Percentiles rank a stretch among this genome's conserved stretches.
phyloP scores from a whole-genome alignment of 2,113 vertebrate species.

The Zosterops hypoxanthus region DNA sequence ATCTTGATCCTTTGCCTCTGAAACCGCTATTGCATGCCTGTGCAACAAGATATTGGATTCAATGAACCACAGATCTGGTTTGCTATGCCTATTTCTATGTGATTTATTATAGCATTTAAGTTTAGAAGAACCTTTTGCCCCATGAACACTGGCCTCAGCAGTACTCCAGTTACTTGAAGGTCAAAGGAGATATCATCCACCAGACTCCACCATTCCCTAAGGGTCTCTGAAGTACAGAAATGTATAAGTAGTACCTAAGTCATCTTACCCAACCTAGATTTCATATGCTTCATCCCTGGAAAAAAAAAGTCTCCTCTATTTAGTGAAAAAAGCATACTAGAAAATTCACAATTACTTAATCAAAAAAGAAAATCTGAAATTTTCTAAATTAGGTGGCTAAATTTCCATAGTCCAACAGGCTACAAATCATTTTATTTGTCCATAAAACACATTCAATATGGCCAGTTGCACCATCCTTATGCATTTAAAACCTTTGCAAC shows the following conservation, averaged over 20 bases:
- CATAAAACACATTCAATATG: background rate
- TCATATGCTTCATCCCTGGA: background rate
- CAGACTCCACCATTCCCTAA: background rate
- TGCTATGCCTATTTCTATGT: background rate
- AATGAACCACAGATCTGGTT: background rate
- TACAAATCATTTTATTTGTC: background rate
- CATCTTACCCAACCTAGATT: background rate
- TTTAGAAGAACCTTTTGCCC: background rate
- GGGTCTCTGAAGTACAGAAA: background rate
- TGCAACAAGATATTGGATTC: background rate
- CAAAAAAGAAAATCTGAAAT: background rate
- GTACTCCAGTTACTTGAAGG: conserved; percentile 14
- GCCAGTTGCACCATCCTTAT: background rate
- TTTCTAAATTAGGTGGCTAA: background rate
- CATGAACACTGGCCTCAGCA: background rate
- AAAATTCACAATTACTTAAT: background rate
- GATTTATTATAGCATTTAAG: conserved; percentile 42
- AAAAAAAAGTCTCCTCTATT: background rate
- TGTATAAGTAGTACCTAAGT: background rate
- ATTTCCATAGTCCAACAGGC: background rate
- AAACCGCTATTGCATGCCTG: background rate
- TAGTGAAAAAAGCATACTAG: background rate
- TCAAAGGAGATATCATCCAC: background rate
- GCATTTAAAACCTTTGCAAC: background rate
- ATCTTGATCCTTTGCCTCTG: background rate